A percentile compares a stretch with the other conserved stretches of the same genome.
Evolutionary conservation across 92 coral and sea anemone genomes (phyloP).

Genomic region (Epizoanthus scotinus): DNA sequence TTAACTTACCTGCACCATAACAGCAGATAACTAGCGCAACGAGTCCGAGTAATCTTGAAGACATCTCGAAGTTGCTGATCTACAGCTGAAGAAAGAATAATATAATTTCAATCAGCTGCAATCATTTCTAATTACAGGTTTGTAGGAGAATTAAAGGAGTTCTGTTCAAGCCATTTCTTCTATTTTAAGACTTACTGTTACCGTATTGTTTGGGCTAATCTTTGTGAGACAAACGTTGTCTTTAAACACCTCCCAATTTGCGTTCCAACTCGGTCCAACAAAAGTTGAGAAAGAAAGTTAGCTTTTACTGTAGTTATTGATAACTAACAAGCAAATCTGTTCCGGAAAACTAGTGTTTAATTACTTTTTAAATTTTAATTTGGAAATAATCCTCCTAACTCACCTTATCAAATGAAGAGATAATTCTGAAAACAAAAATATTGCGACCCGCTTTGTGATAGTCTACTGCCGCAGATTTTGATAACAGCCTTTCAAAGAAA

Average conservation of each 20-base stretch:
- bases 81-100: not conserved
- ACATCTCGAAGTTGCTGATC: constrained; percentile 1
- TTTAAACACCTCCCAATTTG: not conserved
- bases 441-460: no score
- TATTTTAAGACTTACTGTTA: not conserved
- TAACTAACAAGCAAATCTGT: not conserved
- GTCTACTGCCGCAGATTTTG: no score
- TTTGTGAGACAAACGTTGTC: no score
- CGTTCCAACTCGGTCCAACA: not conserved
- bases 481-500: not conserved
- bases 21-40: not conserved
- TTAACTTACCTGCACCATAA: constrained; percentile 6
- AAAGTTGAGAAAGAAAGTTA: not conserved
- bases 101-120: not conserved
- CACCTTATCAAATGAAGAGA: not conserved
- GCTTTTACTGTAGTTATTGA: not conserved
- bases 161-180: not conserved
- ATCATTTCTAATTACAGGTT: not conserved
- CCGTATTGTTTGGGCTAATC: not conserved
- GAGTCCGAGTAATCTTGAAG: not conserved
- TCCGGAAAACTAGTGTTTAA: constrained; percentile 14
- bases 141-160: not conserved
- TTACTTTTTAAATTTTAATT: not conserved
- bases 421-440: no score
- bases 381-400: not conserved